Base-by-base conservation (phyloP, 2,113 vertebrate genomes). In the Oenanthe melanoleuca region DNA sequence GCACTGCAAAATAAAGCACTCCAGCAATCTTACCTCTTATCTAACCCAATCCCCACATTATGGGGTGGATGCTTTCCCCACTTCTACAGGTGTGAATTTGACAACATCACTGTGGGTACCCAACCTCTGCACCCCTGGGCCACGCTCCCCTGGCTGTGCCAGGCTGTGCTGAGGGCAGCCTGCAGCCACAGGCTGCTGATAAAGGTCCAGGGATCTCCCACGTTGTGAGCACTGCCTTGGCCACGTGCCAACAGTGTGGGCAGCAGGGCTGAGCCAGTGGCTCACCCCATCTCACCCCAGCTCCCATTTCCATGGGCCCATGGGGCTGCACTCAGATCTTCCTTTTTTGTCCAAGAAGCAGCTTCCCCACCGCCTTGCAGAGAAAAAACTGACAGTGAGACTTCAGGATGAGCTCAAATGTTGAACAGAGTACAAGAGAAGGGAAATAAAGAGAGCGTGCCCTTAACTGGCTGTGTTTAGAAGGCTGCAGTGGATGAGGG, bases 221-320 rank as follows among this genome's bases (percentile, higher is more conserved):
- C 4, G 0, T 21, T 72, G 70, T 21, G 34, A 92, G 29, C 0
- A 0, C 67, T 9, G 73, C 85, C 52, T 63, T 78, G 88, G 73
- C 47, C 11, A 74, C 0, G 1, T 28, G 80, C 33, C 0, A 1
- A 29, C 0, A 0, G 77, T 4, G 20, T 82, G 77, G 63, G 88
- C 4, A 1, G 66, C 2, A 12, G 34, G 72, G 78, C 67, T 72
- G 67, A 45, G 91, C 67, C n/a, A 2, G 33, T 1, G 7, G 57
- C 77, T 93, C 20, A 4, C 26, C 81, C 55, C 8, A 2, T 10
- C 11, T 65, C 75, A 80, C 63, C 53, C 67, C 72, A 22, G 1
- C 53, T 59, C 72, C 63, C 0, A 1, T 17, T 50, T 29, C 57
- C 1, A 0, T 21, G 59, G 40, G 19, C 14, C 45, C 28, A 4